Conservation (phyloP, 2,797 vertebrate species). For the Peromyscus nudipes region DNA sequence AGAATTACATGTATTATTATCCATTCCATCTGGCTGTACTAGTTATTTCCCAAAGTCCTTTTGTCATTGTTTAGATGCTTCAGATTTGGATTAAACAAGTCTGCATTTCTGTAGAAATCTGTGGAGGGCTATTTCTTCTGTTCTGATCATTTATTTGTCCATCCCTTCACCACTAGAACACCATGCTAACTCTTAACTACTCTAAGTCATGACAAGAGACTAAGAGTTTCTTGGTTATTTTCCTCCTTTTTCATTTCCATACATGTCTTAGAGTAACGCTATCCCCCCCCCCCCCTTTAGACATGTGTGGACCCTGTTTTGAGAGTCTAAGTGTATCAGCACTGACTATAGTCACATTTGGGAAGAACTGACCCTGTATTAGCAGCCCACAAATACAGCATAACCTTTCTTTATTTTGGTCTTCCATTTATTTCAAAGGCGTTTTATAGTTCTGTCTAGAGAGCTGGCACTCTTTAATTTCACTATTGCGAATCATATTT, state of each 20-base stretch:
- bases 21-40: not conserved
- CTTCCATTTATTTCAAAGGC: conserved; percentile 25
- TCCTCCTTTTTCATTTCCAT: not conserved
- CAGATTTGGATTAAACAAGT: not conserved
- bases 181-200: not conserved
- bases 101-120: not conserved
- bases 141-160: not conserved
- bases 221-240: conserved; percentile 23
- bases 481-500: not conserved
- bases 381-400: not conserved
- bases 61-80: not conserved
- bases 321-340: not conserved
- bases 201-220: not conserved
- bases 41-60: not conserved
- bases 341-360: not conserved
- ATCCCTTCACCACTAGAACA: not conserved
- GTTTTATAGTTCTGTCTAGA: not conserved
- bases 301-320: not conserved
- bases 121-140: not conserved
- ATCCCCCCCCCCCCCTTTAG: not conserved
- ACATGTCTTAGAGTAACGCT: conserved; percentile 26
- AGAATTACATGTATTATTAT: no score
- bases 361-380: not conserved
- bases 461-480: conserved; percentile 3
- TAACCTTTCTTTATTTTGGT: not conserved